These are phyloP conservation scores for Meloidogyne chitwoodi DNA, from an alignment of 1,140 invertebrate genomes.

Conservation along the genomic window DNA sequence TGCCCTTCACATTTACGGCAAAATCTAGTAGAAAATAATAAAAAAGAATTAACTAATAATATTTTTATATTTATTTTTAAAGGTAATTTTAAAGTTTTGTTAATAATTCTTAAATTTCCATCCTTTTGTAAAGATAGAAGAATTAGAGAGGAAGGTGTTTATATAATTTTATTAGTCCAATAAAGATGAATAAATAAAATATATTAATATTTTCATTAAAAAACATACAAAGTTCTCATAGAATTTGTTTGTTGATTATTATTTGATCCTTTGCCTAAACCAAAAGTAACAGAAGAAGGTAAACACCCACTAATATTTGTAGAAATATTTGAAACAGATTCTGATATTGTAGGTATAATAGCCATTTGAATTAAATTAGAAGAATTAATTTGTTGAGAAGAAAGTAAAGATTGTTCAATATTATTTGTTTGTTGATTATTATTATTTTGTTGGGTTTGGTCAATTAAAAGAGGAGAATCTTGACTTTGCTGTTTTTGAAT, in stretches of 20 bases:
- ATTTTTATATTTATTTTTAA: background rate
- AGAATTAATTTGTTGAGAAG: background rate
- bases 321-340: background rate
- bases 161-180: no score
- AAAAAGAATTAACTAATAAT: no score
- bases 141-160: no score
- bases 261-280: background rate
- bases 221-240: background rate
- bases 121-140: no score
- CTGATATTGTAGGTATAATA: background rate
- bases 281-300: background rate
- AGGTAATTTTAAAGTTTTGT: no score
- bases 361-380: background rate
- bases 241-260: background rate
- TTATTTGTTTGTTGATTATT: background rate
- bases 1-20: slow-evolving; percentile 59
- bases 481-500: background rate
- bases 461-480: background rate
- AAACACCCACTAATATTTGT: background rate
- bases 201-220: slow-evolving; percentile 10
- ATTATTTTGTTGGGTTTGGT: background rate
- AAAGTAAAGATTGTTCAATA: background rate
- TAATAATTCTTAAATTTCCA: no score
- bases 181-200: no score
- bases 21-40: slow-evolving; percentile 35